These are phyloP conservation scores for Homarus americanus DNA, from an alignment of 1,140 invertebrate species.

Conservation along the genomic window DNA sequence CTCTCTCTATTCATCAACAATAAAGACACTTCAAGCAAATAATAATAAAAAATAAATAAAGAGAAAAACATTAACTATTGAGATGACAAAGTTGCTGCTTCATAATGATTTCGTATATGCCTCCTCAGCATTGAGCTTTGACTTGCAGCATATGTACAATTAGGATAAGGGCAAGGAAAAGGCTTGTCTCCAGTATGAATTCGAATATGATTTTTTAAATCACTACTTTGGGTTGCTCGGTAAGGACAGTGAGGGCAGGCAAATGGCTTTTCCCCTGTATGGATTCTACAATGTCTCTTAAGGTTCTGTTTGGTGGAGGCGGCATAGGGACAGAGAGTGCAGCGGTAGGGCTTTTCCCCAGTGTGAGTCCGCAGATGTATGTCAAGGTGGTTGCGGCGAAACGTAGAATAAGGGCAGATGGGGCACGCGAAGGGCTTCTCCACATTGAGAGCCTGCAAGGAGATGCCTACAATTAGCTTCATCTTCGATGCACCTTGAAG, in stretches of 20 bases:
- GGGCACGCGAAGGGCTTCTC: constrained; percentile 98
- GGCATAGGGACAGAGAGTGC: constrained; percentile 41
- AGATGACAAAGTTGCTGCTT: background rate
- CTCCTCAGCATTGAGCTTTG: constrained; percentile 92
- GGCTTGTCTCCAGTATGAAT: constrained; percentile 54
- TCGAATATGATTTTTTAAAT: constrained; percentile 43
- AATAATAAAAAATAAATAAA: background rate
- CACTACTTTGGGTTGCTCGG: constrained; percentile 32
- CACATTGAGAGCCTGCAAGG: constrained; percentile 93
- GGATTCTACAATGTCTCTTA: constrained; percentile 82
- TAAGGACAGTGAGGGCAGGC: constrained; percentile 45
- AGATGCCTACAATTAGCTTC: constrained; percentile 85
- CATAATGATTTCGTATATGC: constrained; percentile 96
- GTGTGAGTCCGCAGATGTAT: constrained; percentile 54
- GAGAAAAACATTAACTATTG: background rate
- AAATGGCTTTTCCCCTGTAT: constrained; percentile 51
- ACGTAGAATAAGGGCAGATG: constrained; percentile 85
- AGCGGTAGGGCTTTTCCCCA: constrained; percentile 50
- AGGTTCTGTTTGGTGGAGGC: constrained; percentile 79
- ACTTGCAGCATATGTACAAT: constrained; percentile 95
- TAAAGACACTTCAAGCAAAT: background rate
- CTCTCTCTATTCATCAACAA: too few relatives aligned
- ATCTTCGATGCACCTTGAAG: constrained; percentile 19
- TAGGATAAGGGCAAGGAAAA: constrained; percentile 97
- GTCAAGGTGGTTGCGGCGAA: constrained; percentile 64